Conservation (phyloP, 1,140 invertebrate genomes). For the Megalonaias nervosa region DNA sequence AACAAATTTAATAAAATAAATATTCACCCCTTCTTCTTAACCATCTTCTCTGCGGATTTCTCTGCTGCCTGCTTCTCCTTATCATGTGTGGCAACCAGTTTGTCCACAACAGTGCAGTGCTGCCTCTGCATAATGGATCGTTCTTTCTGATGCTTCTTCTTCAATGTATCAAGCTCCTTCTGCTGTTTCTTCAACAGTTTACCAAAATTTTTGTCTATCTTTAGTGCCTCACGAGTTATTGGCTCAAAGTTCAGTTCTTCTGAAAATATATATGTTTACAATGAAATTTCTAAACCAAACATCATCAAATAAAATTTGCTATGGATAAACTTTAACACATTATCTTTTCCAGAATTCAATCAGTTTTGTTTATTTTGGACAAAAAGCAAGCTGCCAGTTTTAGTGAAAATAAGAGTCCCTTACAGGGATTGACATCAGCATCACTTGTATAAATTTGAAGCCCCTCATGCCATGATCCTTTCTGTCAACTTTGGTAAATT, state of each 20-base stretch:
- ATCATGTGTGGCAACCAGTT: slow-evolving; percentile 79
- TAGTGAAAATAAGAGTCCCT: no score
- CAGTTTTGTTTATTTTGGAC: no score
- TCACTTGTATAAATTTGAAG: no score
- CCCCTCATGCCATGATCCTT: no score
- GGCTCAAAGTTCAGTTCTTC: slow-evolving; percentile 76
- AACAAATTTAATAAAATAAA: neutral
- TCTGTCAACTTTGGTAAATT: no score
- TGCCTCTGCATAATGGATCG: slow-evolving; percentile 91
- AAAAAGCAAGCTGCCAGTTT: no score
- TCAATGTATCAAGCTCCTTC: slow-evolving; percentile 93
- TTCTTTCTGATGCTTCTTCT: slow-evolving; percentile 96
- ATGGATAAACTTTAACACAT: no score
- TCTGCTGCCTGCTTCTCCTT: slow-evolving; percentile 66
- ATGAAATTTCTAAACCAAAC: neutral
- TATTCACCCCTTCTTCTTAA: slow-evolving; percentile 65
- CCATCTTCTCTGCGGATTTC: slow-evolving; percentile 63
- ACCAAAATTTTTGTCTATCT: slow-evolving; percentile 93
- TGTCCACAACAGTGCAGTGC: slow-evolving; percentile 96
- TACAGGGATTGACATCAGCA: no score
- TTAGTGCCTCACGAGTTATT: slow-evolving; percentile 91
- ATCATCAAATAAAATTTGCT: neutral
- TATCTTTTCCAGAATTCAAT: no score
- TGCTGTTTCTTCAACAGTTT: slow-evolving; percentile 97
- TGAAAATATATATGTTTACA: slow-evolving; percentile 16